Evolutionary conservation across 64 coral and sea anemone species (phyloP), one percentile per base, ranked within the genome.

Genomic region (Porites lutea): DNA sequence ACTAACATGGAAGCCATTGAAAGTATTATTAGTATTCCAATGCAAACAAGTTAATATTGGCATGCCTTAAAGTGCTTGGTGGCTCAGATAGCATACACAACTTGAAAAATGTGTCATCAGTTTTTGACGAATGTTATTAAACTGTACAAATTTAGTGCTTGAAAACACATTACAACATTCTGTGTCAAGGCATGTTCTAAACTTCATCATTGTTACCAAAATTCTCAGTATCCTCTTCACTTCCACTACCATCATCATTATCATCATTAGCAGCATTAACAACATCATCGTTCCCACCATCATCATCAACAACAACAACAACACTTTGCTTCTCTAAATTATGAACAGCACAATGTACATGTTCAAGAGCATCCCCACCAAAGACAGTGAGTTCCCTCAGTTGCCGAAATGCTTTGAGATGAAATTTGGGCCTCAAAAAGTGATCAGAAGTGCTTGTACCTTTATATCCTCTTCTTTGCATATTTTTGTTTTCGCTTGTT

Each of bases 381-480:
- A 92, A 92, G 49, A 86, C 70, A 48, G 44, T 20, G 13, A 37
- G 87, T 88, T 88, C 83, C 88, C 69, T 47, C 79, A 78, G 79
- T 93, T 93, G 87, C 59, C 71, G 82, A 88, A 19, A 37, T 88
- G 60, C 82, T 93, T 77, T 74, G 77, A 51, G 27, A 37, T 37
- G 27, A 1, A 37, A 37, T 37, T 37, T 37, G 27, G 27, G 27
- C 27, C 27, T 37, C 27, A 37, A 37, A 37, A 37, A 37, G 27
- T 37, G 27, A 37, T 37, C 27, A 37, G 27, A 37, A 37, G 27
- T 37, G 27, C 27, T 37, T 93, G 87, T 65, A 93, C 67, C 45
- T 74, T 68, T 57, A 83, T 59, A 87, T 93, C 87, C 66, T 93
- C 83, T 20, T 59, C 27, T 37, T 37, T 37, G 27, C 27, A 37